phyloP scores from a whole-genome alignment of 2,888 invertebrate genomes.

The Calliopum simillimum region DNA sequence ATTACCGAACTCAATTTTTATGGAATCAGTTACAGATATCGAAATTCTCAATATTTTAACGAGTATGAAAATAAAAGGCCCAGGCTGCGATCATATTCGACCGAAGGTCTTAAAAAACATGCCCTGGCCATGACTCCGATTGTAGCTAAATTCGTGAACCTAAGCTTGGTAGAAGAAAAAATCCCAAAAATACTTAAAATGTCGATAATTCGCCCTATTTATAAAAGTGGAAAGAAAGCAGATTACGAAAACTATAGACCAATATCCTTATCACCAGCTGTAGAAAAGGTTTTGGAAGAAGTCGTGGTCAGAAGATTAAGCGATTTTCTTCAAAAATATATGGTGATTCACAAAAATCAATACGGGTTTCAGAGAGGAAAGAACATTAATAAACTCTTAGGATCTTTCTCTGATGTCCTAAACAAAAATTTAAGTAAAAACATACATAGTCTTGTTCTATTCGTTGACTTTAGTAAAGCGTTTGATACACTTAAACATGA shows the following conservation, averaged over 20 bases:
- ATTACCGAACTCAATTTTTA: not conserved
- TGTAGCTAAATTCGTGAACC: no score
- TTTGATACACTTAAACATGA: conserved; percentile 23
- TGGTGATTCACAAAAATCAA: not conserved
- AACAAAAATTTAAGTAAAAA: conserved; percentile 7
- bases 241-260: no score
- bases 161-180: not conserved
- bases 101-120: conserved; percentile 3
- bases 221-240: conserved; percentile 15
- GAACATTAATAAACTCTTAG: conserved; percentile 1
- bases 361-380: conserved; percentile 9
- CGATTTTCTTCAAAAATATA: no score
- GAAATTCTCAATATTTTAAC: conserved; percentile 20
- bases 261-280: no score
- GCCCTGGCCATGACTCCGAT: no score
- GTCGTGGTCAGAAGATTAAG: no score
- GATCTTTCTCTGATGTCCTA: not conserved
- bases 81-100: conserved; percentile 11
- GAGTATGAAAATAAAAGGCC: not conserved
- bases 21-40: not conserved
- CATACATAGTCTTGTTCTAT: not conserved
- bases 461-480: conserved; percentile 25
- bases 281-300: no score
- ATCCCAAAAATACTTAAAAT: conserved; percentile 1
- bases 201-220: conserved; percentile 18